A percentile compares a stretch with the other conserved stretches of the same genome.
These are phyloP conservation scores for Phymorhynchus buccinoides DNA, from an alignment of 1,140 invertebrate genomes.

Conservation along the genomic window DNA sequence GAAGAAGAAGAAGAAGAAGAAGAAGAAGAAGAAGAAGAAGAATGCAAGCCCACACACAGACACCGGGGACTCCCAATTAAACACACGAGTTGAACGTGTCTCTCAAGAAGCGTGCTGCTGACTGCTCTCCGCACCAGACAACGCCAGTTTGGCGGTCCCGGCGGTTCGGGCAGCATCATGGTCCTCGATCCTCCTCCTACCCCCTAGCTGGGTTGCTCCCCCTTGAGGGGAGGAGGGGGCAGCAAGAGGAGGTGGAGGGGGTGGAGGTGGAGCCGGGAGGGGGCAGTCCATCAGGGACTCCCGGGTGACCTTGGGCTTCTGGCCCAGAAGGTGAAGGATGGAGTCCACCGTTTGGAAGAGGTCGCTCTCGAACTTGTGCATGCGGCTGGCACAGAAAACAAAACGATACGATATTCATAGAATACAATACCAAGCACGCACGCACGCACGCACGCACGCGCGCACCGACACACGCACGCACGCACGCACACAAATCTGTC, in stretches of 20 bases:
- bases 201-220: conserved; percentile 43
- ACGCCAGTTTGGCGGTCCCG: neutral
- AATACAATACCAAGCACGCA: no score
- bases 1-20: no score
- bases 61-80: no score
- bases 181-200: conserved; percentile 45
- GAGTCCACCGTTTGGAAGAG: conserved; percentile 69
- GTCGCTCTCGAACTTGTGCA: conserved; percentile 70
- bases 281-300: conserved; percentile 30
- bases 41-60: no score
- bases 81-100: no score
- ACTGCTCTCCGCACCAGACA: neutral
- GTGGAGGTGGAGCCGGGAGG: no score
- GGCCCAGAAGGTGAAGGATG: conserved; percentile 68
- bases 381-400: conserved; percentile 61
- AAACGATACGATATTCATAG: no score
- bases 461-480: no score
- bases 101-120: neutral
- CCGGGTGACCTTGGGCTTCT: conserved; percentile 60
- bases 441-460: neutral
- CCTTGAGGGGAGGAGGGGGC: conserved; percentile 29
- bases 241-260: no score
- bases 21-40: no score
- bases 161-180: conserved; percentile 51
- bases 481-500: no score